Base-by-base conservation (phyloP, 2,113 vertebrate species). In the Salminus brasiliensis region DNA sequence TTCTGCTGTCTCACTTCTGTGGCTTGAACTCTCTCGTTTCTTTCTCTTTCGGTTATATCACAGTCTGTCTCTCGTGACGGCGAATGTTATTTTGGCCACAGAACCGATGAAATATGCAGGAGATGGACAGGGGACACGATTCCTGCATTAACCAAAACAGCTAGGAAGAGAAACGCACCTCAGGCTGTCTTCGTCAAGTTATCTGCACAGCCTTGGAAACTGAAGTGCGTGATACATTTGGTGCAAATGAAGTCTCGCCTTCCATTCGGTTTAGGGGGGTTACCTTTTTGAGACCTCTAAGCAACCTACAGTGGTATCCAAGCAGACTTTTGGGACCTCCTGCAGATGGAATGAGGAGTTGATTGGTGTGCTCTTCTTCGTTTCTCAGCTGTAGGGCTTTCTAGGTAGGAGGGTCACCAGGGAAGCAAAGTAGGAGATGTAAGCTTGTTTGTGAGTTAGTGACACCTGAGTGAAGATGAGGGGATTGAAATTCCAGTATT, bases 121-220 rank as follows among this genome's bases (percentile, higher is more conserved):
- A 73, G 76, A 80, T 81, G 84, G 77, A 85, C 80, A 85, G 74
- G 73, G 49, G 63, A 85, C 84, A 85, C 53, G 78, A 74, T 83
- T 83, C 47, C 49, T 83, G 81, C 84, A 83, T 83, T 81, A 85
- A 75, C 49, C 30, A 57, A 73, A 63, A 52, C 60, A 77, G 39
- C 69, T 59, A 59, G 12, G 25, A 70, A 34, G 23, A 74, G 30
- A 66, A 69, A 72, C 1, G 18, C 34, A 41, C 30, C 49, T 68
- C 76, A 21, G 67, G 29, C 52, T 78, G 47, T 62, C 57, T 9
- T 18, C 25, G 47, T 25, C 73, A 60, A 49, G 57, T 76, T 75
- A 55, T 34, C 13, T 16, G 36, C 27, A 27, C 21, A 32, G 43
- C 16, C 29, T 13, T 52, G 59, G 32, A 67, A 23, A 21, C n/a